Conservation (phyloP, 1,140 invertebrate genomes). For the Zaprionus inermis region DNA sequence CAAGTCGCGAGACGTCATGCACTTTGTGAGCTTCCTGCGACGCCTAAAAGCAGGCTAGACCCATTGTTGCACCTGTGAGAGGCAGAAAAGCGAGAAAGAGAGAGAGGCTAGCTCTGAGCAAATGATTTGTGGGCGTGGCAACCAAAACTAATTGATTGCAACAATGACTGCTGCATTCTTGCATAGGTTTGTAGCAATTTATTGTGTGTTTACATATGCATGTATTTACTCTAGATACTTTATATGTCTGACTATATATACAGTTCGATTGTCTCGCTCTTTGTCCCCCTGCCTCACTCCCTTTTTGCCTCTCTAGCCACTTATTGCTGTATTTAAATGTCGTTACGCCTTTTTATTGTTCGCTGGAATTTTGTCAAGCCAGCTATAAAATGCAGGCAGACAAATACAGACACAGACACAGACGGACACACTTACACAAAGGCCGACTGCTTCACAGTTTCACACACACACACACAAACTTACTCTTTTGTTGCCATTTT, state of each 20-base stretch:
- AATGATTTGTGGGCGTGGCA: slow-evolving; percentile 17
- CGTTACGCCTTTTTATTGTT: slow-evolving; percentile 77
- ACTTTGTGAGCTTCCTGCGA: slow-evolving; percentile 63
- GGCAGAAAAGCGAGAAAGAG: not conserved
- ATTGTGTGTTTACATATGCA: not conserved
- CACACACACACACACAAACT: slow-evolving; percentile 1
- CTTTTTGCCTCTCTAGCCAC: not conserved
- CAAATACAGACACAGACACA: not conserved
- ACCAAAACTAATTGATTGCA: slow-evolving; percentile 34
- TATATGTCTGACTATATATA: not conserved
- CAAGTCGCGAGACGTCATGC: slow-evolving; percentile 54
- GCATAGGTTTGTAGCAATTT: not conserved
- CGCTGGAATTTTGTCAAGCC: slow-evolving; percentile 68
- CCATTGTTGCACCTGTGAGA: slow-evolving; percentile 11
- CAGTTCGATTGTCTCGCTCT: not conserved
- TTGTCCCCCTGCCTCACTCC: not conserved
- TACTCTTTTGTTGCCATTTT: slow-evolving; percentile 16
- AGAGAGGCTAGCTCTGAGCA: not conserved
- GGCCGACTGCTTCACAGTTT: not conserved
- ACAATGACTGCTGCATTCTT: slow-evolving; percentile 31
- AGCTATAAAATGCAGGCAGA: slow-evolving; percentile 71
- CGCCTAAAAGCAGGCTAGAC: slow-evolving; percentile 64
- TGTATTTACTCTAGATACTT: not conserved
- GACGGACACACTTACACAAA: not conserved
- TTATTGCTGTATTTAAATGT: slow-evolving; percentile 36